Conservation (phyloP, 53 echinoderm and acorn worm genomes). For the Stichopus horrens region DNA sequence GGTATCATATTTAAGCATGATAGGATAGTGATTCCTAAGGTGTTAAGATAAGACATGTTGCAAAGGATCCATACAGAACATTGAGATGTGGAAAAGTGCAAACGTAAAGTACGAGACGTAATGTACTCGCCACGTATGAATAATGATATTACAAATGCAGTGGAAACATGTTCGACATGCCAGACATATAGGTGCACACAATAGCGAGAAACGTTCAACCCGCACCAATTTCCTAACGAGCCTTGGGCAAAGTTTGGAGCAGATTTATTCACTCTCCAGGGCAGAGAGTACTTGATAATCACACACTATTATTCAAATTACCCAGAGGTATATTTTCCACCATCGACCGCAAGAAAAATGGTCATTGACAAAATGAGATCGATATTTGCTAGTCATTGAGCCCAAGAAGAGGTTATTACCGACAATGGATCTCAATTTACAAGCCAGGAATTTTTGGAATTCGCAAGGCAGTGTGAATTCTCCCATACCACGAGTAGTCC, state of each 20-base stretch:
- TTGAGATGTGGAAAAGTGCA: slow-evolving; percentile 46
- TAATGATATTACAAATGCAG: slow-evolving; percentile 46
- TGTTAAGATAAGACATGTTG: slow-evolving; percentile 49
- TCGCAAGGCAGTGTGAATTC: slow-evolving; percentile 39
- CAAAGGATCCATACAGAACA: slow-evolving; percentile 55
- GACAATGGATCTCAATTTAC: slow-evolving; percentile 48
- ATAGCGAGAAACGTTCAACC: neutral
- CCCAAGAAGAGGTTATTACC: slow-evolving; percentile 6
- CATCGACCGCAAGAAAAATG: slow-evolving; percentile 30
- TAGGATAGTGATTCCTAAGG: slow-evolving; percentile 51
- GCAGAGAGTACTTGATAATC: slow-evolving; percentile 9
- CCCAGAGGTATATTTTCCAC: slow-evolving; percentile 2
- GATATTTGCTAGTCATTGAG: slow-evolving; percentile 55
- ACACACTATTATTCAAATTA: neutral
- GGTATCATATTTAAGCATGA: slow-evolving; percentile 49
- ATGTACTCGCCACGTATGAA: slow-evolving; percentile 57
- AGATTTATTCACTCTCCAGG: slow-evolving; percentile 22
- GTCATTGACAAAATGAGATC: slow-evolving; percentile 50
- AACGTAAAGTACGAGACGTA: slow-evolving; percentile 46
- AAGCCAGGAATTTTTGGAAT: slow-evolving; percentile 38
- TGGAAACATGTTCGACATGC: slow-evolving; percentile 27
- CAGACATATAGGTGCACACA: slow-evolving; percentile 14
- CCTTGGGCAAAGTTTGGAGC: slow-evolving; percentile 22
- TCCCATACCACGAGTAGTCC: slow-evolving; percentile 53
- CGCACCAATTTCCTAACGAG: neutral